Percentiles rank a stretch among this genome's conserved stretches.
Evolutionary conservation across 2,797 vertebrate genomes (phyloP).

Genomic region (Knipowitschia caucasica): DNA sequence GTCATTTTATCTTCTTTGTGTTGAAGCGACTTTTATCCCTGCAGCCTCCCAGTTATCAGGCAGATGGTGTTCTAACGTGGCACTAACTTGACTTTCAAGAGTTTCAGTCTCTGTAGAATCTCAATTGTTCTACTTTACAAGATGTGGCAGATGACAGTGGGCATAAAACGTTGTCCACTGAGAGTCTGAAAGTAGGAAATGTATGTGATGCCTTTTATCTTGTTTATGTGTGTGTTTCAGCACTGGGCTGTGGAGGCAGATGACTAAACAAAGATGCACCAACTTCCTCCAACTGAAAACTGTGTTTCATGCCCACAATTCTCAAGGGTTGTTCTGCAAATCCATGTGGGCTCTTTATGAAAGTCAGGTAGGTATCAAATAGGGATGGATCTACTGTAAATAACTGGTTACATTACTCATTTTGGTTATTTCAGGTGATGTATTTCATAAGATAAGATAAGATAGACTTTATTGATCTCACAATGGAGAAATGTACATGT

Average conservation of each 20-base stretch:
- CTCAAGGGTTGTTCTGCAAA: background rate
- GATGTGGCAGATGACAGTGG: conserved; percentile 25
- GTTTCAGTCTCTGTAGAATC: conserved; percentile 24
- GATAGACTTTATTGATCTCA: no score
- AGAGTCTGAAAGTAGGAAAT: background rate
- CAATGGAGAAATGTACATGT: no score
- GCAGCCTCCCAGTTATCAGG: conserved; percentile 13
- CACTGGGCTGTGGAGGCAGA: background rate
- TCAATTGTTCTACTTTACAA: conserved; percentile 20
- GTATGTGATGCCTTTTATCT: background rate
- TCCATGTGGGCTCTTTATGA: background rate
- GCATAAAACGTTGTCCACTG: conserved; percentile 3
- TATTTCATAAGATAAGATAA: no score
- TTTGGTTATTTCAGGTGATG: background rate
- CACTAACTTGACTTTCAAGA: conserved; percentile 21
- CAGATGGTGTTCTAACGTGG: conserved; percentile 22
- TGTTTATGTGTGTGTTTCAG: background rate
- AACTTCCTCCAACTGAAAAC: background rate
- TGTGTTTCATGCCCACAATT: background rate
- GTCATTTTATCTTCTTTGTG: conserved; percentile 63
- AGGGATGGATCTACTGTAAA: background rate
- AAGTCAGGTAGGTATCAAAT: background rate
- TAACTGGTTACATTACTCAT: background rate
- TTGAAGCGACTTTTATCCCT: conserved; percentile 30
- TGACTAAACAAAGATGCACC: conserved; percentile 2